Base-by-base conservation (phyloP, 2,888 invertebrate genomes). In the Drosophila eohydei region DNA sequence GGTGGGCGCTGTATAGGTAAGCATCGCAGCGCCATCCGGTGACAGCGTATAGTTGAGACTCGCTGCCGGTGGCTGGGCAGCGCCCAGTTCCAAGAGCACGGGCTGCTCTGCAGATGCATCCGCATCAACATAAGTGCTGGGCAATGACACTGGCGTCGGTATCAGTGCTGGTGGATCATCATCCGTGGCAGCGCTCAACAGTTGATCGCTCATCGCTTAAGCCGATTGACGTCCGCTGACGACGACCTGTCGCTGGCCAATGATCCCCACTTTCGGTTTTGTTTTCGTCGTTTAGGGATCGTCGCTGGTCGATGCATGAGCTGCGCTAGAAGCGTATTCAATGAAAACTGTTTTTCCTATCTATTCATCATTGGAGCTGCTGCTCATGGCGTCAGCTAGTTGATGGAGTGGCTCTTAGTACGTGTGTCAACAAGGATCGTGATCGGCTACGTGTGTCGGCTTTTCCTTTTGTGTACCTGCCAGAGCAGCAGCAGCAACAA, bases 161-260 rank as follows among this genome's bases (percentile, higher is more conserved):
- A 83, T 46, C 52, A 90, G 58, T 16, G 80, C 82, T 56, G 82
- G 62, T 63, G 88, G 90, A 68, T 78, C 82, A 32, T 74, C 71
- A 16, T 74, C 71, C 14, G 71, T 54, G 21, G 71, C 75, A 48
- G 75, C 70, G 56, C 83, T 86, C 69, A 90, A 66, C 65, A 91
- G 70, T 76, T 88, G 87, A 82, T 90, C 90, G 68, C 71, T 89
- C 91, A 90, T 90, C 78, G 71, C 70, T 70, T 81, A 89, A 81
- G 78, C 83, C 81, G 79, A 75, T 78, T 51, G 60, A 78, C 83
- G 83, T 74, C 65, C 50, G 68, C 54, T 54, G 52, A 11, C 64
- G 51, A 61, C 55, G 63, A 67, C 61, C 59, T 46, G 50, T 21
- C 52, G 60, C 46, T 60, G 68, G 50, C 64, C 82, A 84, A 84